Evolutionary conservation across 2,113 vertebrate species (phyloP), one percentile per base, ranked within the genome.

Genomic region (Perognathus longimembris): DNA sequence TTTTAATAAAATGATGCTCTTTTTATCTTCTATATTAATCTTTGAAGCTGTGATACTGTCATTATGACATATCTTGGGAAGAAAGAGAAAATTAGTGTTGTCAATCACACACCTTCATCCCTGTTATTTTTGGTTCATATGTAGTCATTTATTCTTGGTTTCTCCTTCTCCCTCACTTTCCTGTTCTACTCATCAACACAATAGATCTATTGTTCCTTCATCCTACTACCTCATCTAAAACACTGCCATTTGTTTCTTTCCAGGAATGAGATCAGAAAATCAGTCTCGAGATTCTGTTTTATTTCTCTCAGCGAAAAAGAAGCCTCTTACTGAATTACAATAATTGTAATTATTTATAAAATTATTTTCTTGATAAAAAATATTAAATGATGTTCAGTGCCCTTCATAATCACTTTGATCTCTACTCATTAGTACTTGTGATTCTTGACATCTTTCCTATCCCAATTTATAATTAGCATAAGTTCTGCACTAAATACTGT

Each of bases 131-230:
- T 40, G 54, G 67, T 45, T 34, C n/a, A 0, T 30, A 40, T 59
- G 7, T 71, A 88, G 8, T 74, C 40, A 88, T 83, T 70, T 85
- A 34, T n/a, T 70, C 79, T 78, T 85, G 75, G 36, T 38, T 59
- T 82, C 40, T 82, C n/a, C 20, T 92, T 63, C 40, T 45, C 21
- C 3, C 26, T 92, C 26, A 28, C 22, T 64, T 71, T 64, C 12
- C 50, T 3, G 28, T 75, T 54, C 59, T 59, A 1, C 88, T 61
- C 17, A 0, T 84, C 38, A 67, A 38, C 11, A 30, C 2, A 32
- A 8, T 34, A 34, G 17, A 30, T 73, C 71, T 63, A 8, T 67
- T 85, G 74, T 69, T 36, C 7, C 36, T 88, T 28, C 12, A 15
- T 69, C 40, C 18, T 61, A 17, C 30, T 76, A 36, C 69, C 57